These are phyloP conservation scores for Ommatoiulus sabulosus DNA, from an alignment of 2,888 invertebrate genomes.

Conservation along the genomic window DNA sequence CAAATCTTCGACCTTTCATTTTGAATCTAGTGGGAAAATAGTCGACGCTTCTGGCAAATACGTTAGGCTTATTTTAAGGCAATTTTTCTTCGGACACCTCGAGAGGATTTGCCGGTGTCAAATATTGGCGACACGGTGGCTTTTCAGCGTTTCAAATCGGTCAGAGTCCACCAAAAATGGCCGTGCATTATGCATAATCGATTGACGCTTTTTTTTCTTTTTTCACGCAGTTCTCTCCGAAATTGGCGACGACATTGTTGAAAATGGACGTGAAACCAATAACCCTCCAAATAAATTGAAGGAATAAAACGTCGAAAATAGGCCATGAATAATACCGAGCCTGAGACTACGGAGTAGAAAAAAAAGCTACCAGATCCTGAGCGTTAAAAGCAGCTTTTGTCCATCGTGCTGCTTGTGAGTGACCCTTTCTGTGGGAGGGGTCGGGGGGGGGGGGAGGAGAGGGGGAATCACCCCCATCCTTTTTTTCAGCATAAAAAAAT, in stretches of 20 bases:
- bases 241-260: conserved; percentile 37
- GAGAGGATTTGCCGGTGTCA: neutral
- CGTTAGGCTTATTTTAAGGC: neutral
- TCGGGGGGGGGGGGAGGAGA: too few species aligned
- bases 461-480: too few species aligned
- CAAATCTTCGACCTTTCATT: too few species aligned
- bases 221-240: neutral
- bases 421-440: conserved; percentile 36
- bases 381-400: conserved; percentile 45
- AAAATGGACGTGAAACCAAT: conserved; percentile 39
- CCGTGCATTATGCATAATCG: conserved; percentile 47
- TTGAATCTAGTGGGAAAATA: too few species aligned
- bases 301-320: conserved; percentile 46
- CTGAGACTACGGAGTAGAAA: neutral
- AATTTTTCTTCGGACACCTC: neutral
- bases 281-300: conserved; percentile 48
- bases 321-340: conserved; percentile 44
- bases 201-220: conserved; percentile 41
- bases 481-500: neutral
- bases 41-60: too few species aligned
- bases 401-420: neutral
- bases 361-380: neutral
- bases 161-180: conserved; percentile 38
- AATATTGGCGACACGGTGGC: neutral
- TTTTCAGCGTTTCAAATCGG: conserved; percentile 15